Base-by-base conservation (phyloP, 2,888 invertebrate species). In the Zeuzera pyrina region DNA sequence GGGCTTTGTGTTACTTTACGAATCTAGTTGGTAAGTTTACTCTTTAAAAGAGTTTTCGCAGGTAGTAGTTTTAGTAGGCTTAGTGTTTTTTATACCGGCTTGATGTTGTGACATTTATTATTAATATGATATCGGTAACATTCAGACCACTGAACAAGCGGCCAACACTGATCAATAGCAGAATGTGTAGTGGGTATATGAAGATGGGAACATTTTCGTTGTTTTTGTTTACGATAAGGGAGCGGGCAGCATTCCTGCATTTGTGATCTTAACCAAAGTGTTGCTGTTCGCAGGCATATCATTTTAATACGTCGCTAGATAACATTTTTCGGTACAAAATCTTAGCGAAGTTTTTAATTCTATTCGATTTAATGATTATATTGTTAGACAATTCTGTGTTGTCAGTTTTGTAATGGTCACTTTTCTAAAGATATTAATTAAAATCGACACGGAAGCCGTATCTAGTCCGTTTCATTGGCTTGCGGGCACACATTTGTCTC, bases 11-110 rank as follows among this genome's bases (percentile, higher is more conserved):
- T 81, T 81, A 79, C 56, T 76, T 74, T 74, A 79, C 78, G 78
- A 77, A 70, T 43, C 40, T 81, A 81, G 77, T 48, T 38, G 54
- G 65, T 84, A 84, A 83, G 83, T 74, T 68, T 64, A 60, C 84
- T 84, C 84, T 84, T 81, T 66, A 68, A 83, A 84, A 84, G 84
- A 81, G 84, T 74, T 70, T 78, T 76, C 69, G 76, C 76, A 81
- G 77, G 77, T 76, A 81, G 81, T 81, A 81, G 79, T 67, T 72
- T 71, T 79, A 74, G 70, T 81, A 84, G 74, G 84, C 84, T 84
- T 84, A 84, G 81, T 79, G 83, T 81, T 84, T 84, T 72, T 84
- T 84, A 84, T 84, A 84, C 84, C 65, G 72, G 84, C 84, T 84
- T 84, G 78, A 83, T 84, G 84, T 84, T 84, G 84, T 84, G 83